Percentiles rank a stretch among this genome's conserved stretches.
phyloP scores from a whole-genome alignment of 2,797 vertebrate species.

The Enteromius unitaeniatus region DNA sequence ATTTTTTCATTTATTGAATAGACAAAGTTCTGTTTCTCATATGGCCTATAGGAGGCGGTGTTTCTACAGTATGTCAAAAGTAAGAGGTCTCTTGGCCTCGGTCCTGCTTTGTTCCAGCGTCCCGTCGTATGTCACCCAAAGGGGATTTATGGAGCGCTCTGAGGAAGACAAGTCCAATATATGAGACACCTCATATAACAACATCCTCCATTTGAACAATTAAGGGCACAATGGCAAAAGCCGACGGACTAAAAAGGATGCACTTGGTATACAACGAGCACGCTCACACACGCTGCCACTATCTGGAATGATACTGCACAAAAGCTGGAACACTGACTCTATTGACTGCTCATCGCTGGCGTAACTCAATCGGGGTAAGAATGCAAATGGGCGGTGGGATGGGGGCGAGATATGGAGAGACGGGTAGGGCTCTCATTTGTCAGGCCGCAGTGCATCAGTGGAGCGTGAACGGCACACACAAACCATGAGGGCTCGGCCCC shows the following conservation, averaged over 20 bases:
- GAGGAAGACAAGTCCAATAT: slow-evolving; percentile 52
- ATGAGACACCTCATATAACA: slow-evolving; percentile 56
- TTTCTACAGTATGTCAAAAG: slow-evolving; percentile 58
- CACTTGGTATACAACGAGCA: slow-evolving; percentile 1
- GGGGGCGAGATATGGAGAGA: slow-evolving; percentile 33
- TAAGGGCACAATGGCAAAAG: slow-evolving; percentile 49
- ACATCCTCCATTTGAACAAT: slow-evolving; percentile 49
- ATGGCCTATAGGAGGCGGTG: slow-evolving; percentile 61
- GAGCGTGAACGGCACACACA: slow-evolving; percentile 51
- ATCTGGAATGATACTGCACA: slow-evolving; percentile 33
- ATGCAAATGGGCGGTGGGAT: slow-evolving; percentile 20
- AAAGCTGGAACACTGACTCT: slow-evolving; percentile 33
- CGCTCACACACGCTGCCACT: background rate
- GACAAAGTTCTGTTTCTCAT: background rate
- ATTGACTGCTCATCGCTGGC: slow-evolving; percentile 45
- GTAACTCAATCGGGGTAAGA: slow-evolving; percentile 54
- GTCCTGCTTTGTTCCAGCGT: slow-evolving; percentile 58
- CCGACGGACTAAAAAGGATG: slow-evolving; percentile 29
- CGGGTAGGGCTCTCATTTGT: slow-evolving; percentile 47
- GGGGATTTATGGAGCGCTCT: slow-evolving; percentile 52
- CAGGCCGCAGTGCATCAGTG: slow-evolving; percentile 53
- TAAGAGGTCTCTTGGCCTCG: slow-evolving; percentile 38
- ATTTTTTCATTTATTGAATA: background rate
- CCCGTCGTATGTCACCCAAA: slow-evolving; percentile 43
- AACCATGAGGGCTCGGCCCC: slow-evolving; percentile 36